Evolutionary conservation across 2,888 invertebrate species (phyloP).

Genomic region (Megaustenia siamemsis): DNA sequence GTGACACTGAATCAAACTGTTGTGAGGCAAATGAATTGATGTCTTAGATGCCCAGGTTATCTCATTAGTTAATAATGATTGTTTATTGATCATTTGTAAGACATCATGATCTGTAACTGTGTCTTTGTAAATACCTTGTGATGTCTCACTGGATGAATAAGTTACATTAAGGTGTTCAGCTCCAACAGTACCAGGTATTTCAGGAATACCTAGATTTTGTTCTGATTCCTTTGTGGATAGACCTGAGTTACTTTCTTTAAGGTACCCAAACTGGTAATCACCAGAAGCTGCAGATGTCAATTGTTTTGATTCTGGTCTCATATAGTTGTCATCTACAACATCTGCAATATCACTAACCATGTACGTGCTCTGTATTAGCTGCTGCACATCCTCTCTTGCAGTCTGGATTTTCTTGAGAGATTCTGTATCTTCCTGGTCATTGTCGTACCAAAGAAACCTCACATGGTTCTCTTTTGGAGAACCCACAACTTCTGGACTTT

Average conservation of each 20-base stretch:
- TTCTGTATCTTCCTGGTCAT: constrained; percentile 2
- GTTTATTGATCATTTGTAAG: not conserved
- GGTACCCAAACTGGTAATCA: not conserved
- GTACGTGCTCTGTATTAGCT: constrained; percentile 46
- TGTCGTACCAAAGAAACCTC: constrained; percentile 19
- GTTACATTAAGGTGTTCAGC: not conserved
- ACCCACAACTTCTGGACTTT: not conserved
- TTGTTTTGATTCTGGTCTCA: constrained; percentile 35
- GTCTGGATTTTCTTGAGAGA: constrained; percentile 32
- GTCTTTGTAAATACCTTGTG: not conserved
- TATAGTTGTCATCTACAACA: constrained; percentile 37
- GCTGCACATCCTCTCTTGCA: constrained; percentile 49
- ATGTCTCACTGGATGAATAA: not conserved
- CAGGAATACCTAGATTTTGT: not conserved
- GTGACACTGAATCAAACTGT: not conserved
- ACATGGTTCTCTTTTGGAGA: constrained; percentile 38
- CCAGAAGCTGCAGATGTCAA: not conserved
- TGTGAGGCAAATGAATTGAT: not conserved
- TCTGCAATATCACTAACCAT: constrained; percentile 49
- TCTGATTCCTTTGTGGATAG: not conserved
- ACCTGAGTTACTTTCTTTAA: not conserved
- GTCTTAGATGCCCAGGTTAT: not conserved
- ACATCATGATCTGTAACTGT: not conserved
- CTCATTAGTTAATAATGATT: not conserved
- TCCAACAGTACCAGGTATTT: not conserved